Base-by-base conservation (phyloP, 1,140 invertebrate species). In the Halyomorpha halys region DNA sequence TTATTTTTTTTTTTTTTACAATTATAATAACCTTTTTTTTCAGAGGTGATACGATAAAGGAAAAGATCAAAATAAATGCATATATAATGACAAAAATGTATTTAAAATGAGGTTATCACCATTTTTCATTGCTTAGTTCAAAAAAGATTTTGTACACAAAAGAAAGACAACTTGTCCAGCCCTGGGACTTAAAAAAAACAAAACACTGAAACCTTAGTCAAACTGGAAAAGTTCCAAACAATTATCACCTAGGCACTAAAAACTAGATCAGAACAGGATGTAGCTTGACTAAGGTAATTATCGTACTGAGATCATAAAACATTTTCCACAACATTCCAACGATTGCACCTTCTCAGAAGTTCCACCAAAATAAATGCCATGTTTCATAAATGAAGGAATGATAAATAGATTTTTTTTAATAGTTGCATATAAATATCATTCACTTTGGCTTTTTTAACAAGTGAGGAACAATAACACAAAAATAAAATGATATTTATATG, bases 71-170 rank as follows among this genome's bases (percentile, higher is more conserved):
- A 60, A 60, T 60, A 44, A 44, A 60, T 60, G 44, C 27, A 64
- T 47, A 64, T 59, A 53, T 59, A 64, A 53, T 67, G 61, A 67
- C 66, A 67, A 67, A 67, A 67, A 61, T 62, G 51, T 64, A 64
- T 64, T 67, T 66, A 66, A 66, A 63, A 63, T 62, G 66, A 64
- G 66, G 66, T 67, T 67, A 67, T 67, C 66, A 67, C 66, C 66
- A 64, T 44, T 66, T 67, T 67, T 67, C 66, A 67, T 67, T 67
- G 66, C 66, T 67, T 67, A 61, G 47, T 64, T 64, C 21, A 51
- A 45, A 67, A 67, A 47, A 30, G 30, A 6, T 44, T 65, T 64
- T 59, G 53, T 59, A 59, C 27, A 59, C 39, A 25, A 39, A 56
- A 64, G 54, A 64, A 64, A 59, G 51, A 64, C 64, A 34, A 44